phyloP scores from a whole-genome alignment of 2,888 invertebrate genomes.

The Latrodectus elegans region DNA sequence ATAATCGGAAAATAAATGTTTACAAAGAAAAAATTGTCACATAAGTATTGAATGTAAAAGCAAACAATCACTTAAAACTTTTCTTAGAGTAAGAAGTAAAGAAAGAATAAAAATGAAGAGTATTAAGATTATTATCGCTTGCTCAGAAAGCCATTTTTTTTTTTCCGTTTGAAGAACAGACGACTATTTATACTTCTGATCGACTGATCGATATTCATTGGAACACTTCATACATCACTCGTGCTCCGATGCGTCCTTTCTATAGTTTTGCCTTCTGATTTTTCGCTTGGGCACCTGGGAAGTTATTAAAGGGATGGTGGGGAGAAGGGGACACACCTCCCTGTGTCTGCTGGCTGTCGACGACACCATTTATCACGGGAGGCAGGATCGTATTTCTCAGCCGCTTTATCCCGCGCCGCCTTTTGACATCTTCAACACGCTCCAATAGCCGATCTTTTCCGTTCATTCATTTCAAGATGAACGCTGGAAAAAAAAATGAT shows the following conservation, averaged over 20 bases:
- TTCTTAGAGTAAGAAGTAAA: background rate
- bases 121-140: background rate
- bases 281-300: constrained; percentile 49
- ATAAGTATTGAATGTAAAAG: background rate
- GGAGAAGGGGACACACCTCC: background rate
- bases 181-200: background rate
- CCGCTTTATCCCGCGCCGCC: constrained; percentile 39
- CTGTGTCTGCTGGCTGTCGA: constrained; percentile 1
- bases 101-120: background rate
- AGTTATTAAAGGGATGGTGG: constrained; percentile 41
- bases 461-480: background rate
- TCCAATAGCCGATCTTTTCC: background rate
- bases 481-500: no score
- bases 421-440: constrained; percentile 46
- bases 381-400: constrained; percentile 33
- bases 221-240: background rate
- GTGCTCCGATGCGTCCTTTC: background rate
- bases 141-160: background rate
- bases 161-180: background rate
- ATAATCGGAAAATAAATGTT: background rate
- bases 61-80: background rate
- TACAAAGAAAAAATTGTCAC: background rate
- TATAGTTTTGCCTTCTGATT: constrained; percentile 23
- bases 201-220: background rate
- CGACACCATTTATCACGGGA: constrained; percentile 25